phyloP scores from a whole-genome alignment of 2,888 invertebrate species.

The Hesperia comma region DNA sequence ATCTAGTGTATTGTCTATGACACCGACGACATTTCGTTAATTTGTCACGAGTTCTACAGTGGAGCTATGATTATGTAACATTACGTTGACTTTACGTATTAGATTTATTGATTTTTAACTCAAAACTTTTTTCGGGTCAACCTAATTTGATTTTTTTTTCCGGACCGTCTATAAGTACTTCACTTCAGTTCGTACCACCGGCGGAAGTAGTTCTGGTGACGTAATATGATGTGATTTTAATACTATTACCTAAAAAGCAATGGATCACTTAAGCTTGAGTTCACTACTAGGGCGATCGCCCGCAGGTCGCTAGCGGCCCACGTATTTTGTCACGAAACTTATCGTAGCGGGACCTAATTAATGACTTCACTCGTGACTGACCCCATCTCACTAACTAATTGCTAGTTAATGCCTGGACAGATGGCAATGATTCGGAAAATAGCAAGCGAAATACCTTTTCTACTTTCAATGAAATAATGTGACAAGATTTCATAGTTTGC shows the following conservation, averaged over 20 bases:
- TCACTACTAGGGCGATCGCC: constrained; percentile 23
- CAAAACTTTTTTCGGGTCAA: too few relatives aligned
- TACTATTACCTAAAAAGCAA: constrained; percentile 11
- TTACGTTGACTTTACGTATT: too few relatives aligned
- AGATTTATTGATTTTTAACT: too few relatives aligned
- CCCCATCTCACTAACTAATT: constrained; percentile 36
- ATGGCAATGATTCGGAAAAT: constrained; percentile 22
- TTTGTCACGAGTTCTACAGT: too few relatives aligned
- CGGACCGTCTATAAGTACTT: too few relatives aligned
- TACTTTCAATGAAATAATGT: neutral
- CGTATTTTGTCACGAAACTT: constrained; percentile 32
- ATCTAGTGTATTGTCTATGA: too few relatives aligned
- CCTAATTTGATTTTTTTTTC: too few relatives aligned
- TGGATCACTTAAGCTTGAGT: constrained; percentile 17
- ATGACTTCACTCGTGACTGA: constrained; percentile 34
- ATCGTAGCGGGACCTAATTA: constrained; percentile 33
- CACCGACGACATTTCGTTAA: too few relatives aligned
- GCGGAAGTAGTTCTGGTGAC: too few relatives aligned
- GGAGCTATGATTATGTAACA: too few relatives aligned
- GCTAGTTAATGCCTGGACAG: constrained; percentile 31
- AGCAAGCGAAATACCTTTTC: neutral
- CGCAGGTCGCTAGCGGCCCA: constrained; percentile 10
- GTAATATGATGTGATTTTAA: neutral
- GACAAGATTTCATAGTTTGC: neutral
- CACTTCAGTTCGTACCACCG: too few relatives aligned